These are phyloP conservation scores for Climacteris rufus DNA, from an alignment of 2,113 vertebrate genomes.

Conservation along the genomic window DNA sequence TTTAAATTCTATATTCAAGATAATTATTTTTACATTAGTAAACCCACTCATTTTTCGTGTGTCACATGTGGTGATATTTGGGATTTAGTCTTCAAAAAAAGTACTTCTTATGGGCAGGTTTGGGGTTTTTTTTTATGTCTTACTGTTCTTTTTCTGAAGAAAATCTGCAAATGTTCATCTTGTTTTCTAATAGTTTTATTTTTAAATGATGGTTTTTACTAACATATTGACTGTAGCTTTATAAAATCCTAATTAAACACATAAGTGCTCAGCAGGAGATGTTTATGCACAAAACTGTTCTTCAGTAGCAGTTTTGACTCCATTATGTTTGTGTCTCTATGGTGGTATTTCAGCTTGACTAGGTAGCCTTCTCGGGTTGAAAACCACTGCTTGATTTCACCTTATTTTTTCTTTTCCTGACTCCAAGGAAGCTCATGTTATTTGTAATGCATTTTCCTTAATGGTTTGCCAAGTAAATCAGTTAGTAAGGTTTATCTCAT, in stretches of 20 bases:
- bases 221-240: background rate
- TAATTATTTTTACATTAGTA: background rate
- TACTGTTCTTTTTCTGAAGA: background rate
- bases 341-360: background rate
- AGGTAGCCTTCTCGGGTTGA: background rate
- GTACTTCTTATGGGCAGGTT: background rate
- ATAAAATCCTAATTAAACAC: background rate
- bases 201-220: background rate
- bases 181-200: background rate
- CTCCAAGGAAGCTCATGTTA: background rate
- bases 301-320: background rate
- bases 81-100: background rate
- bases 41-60: background rate
- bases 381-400: background rate
- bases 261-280: rapidly evolving
- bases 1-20: background rate
- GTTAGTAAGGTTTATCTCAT: background rate
- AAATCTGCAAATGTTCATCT: background rate
- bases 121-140: background rate
- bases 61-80: background rate
- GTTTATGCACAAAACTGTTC: background rate
- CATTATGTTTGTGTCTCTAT: background rate
- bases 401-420: background rate
- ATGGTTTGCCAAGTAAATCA: background rate
- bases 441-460: background rate